phyloP scores from a whole-genome alignment of 2,888 invertebrate genomes.

The Lithosia quadra region DNA sequence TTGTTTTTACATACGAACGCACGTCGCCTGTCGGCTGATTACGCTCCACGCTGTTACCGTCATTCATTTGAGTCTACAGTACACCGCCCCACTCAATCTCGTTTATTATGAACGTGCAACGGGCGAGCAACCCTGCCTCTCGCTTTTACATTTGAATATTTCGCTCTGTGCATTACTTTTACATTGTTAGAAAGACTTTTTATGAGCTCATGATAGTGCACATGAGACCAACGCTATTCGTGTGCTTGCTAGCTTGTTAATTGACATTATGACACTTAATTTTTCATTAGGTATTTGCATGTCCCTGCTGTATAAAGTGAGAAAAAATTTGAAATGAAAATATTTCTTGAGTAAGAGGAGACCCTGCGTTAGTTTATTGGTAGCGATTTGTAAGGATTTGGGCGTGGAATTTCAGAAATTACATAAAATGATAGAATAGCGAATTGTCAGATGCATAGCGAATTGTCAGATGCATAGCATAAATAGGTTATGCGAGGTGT shows the following conservation, averaged over 20 bases:
- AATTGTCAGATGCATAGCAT: too few species aligned
- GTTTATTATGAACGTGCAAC: slow-evolving; percentile 83
- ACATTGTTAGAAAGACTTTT: slow-evolving; percentile 67
- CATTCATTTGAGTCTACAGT: slow-evolving; percentile 81
- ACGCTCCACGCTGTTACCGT: slow-evolving; percentile 76
- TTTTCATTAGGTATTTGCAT: slow-evolving; percentile 32
- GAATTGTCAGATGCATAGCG: too few species aligned
- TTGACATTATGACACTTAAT: slow-evolving; percentile 45
- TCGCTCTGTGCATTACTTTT: slow-evolving; percentile 71
- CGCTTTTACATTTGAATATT: slow-evolving; percentile 79
- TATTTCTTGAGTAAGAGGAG: slow-evolving; percentile 4
- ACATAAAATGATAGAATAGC: too few species aligned
- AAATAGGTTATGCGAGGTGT: too few species aligned
- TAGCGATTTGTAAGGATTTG: not conserved
- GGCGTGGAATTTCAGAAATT: too few species aligned
- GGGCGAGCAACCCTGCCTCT: slow-evolving; percentile 66
- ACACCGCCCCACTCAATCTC: slow-evolving; percentile 82
- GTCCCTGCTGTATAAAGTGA: slow-evolving; percentile 20
- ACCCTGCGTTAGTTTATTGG: slow-evolving; percentile 16
- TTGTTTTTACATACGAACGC: slow-evolving; percentile 77
- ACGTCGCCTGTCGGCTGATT: slow-evolving; percentile 80
- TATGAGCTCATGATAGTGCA: slow-evolving; percentile 56
- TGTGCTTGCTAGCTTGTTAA: slow-evolving; percentile 49
- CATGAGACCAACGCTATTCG: slow-evolving; percentile 46
- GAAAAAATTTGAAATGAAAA: slow-evolving; percentile 23